Evolutionary conservation across 2,888 invertebrate species (phyloP).

Genomic region (Aphodius sticticus): DNA sequence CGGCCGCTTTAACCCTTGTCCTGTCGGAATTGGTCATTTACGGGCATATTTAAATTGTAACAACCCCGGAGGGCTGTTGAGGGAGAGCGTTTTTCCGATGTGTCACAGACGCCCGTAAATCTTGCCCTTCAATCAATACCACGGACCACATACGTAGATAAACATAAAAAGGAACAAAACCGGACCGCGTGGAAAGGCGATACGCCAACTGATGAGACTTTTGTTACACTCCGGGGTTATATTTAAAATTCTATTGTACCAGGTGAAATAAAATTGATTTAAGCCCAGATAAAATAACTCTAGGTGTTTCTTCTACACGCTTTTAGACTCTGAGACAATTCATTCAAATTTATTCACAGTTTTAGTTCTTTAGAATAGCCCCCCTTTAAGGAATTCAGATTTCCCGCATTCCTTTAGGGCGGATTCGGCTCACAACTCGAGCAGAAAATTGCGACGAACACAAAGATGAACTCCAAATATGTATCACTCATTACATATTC

Average conservation of each 20-base stretch:
- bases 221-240: conserved; percentile 10
- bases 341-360: conserved; percentile 26
- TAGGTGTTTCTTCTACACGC: conserved; percentile 24
- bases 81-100: background rate
- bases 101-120: conserved; percentile 18
- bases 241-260: conserved; percentile 27
- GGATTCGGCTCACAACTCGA: background rate
- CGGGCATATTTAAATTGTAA: conserved; percentile 27
- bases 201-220: background rate
- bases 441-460: background rate
- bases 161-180: conserved; percentile 20
- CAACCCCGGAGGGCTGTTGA: background rate
- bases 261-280: conserved; percentile 30
- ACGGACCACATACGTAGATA: conserved; percentile 27
- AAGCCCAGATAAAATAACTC: conserved; percentile 26
- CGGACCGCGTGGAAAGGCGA: background rate
- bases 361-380: conserved; percentile 11
- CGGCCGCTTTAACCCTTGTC: conserved; percentile 16
- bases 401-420: conserved; percentile 14
- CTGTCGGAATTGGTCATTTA: conserved; percentile 12
- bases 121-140: conserved; percentile 27
- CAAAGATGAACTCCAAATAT: no score
- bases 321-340: conserved; percentile 17
- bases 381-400: conserved; percentile 17
- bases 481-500: no score